Evolutionary conservation across 92 coral and sea anemone genomes (phyloP), one percentile per base, ranked within the genome.

Genomic region (Actinostola sp.): DNA sequence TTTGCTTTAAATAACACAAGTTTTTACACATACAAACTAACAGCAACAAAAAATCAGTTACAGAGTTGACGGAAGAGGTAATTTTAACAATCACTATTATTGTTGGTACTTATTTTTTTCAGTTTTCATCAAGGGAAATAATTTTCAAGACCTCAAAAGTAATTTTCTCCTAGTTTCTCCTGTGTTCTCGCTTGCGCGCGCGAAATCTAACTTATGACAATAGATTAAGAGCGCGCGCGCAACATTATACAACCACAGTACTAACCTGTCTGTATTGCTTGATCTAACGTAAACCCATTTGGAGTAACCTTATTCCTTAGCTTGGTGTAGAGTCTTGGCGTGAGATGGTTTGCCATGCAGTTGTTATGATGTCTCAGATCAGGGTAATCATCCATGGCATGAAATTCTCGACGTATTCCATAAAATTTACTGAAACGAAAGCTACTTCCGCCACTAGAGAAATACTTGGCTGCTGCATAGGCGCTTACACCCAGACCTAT

Each of bases 301-400:
- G 90, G 77, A 2, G 97, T 92, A 5, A 56, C 48, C 60, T 79
- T 79, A 52, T 86, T 50, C 39, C 83, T 91, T 35, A 92, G 88
- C 39, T 92, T 92, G 8, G 90, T 77, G 79, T 92, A 92, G 4
- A 92, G 64, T 3, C 96, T 76, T 1, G 96, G 97, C 1, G 96
- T 69, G 34, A 92, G 44, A 44, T 92, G 97, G 41, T 83, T 92
- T 3, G 97, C 96, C 97, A 92, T 89, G 57, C 92, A 86, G 86
- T 92, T 92, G 59, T 92, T 92, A 71, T 92, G 93, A 28, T 71
- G 79, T 17, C 97, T 84, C 72, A 92, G 32, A 45, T 92, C 97
- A 15, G 97, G 97, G 57, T 89, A 92, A 36, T 92, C 96, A 20
- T 87, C 89, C 78, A 88, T 58, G 24, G 97, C 86, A 31, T 73